Evolutionary conservation across 2,113 vertebrate species (phyloP).

Genomic region (Turnix velox): DNA sequence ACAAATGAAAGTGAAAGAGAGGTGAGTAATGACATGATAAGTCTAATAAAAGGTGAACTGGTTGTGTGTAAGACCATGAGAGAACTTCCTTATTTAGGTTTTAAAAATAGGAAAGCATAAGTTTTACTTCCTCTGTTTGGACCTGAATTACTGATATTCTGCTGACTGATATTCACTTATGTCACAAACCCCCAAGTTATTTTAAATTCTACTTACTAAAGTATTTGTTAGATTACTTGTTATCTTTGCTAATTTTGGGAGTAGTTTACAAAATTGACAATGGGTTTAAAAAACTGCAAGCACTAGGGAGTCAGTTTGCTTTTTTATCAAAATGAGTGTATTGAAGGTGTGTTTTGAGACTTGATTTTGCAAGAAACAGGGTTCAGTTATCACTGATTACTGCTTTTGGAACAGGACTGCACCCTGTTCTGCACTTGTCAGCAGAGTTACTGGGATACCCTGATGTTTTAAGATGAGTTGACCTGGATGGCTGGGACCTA

Average conservation of each 20-base stretch:
- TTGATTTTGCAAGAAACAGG: background rate
- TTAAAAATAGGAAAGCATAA: background rate
- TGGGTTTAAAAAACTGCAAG: background rate
- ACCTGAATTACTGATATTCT: background rate
- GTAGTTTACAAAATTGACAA: background rate
- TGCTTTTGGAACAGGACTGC: background rate
- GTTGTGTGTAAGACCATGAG: background rate
- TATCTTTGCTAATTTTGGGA: background rate
- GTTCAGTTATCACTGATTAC: background rate
- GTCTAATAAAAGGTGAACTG: background rate
- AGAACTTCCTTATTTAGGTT: fast-evolving
- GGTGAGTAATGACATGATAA: background rate
- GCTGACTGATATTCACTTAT: background rate
- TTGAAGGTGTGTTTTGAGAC: background rate
- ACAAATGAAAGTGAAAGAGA: background rate
- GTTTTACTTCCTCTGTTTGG: background rate
- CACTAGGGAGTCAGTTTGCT: background rate
- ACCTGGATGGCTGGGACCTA: background rate
- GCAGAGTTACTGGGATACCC: background rate
- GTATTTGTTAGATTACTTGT: background rate
- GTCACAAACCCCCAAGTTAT: background rate
- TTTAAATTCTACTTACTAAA: background rate
- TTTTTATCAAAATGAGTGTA: background rate
- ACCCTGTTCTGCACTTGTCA: background rate
- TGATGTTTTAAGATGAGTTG: background rate